Base-by-base conservation (phyloP, 1,140 invertebrate genomes). In the Lepidurus apus region DNA sequence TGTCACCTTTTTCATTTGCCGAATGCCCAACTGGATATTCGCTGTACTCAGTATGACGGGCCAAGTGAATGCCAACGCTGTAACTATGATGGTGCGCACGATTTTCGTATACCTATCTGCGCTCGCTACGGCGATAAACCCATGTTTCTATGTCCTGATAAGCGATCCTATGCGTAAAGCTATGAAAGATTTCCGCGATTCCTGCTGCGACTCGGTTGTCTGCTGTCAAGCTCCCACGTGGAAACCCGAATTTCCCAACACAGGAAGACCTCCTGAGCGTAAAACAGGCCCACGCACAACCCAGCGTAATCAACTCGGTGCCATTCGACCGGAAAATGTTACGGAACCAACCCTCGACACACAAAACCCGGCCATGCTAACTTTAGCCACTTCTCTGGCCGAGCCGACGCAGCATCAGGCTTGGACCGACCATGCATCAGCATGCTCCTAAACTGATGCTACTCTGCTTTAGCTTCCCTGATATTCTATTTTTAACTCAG, bases 11-110 rank as follows among this genome's bases (percentile, higher is more conserved):
- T 79, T 79, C 43, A 43, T 79, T 45, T 79, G 78, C 43, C 73
- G 78, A 13, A 74, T 79, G 44, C 78, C 78, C 74, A 79, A 79
- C 78, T 79, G 78, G 78, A 74, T 79, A 24, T 79, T 74, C 43
- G 78, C 53, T 7, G 47, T 79, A 21, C 42, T 74, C 7, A 74
- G 43, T 11, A 80, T 80, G 79, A 43, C 74, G 9, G 26, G n/a
- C 9, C 42, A 73, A 7, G 76, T 79, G n/a, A 34, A 77, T 43
- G 42, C 73, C 10, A 77, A 76, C 13, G 24, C 44, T 11, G 76
- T 24, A 7, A 34, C 74, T 5, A 45, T 74, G 9, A 80, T 80
- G 76, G 26, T 78, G 1, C 77, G 77, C 34, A 75, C 53, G 17
- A 73, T 53, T 11, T 47, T 80, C 17, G 73, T 77, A 8, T 80